These are phyloP conservation scores for Sminthurides aquaticus DNA, from an alignment of 2,888 invertebrate genomes.

Conservation along the genomic window DNA sequence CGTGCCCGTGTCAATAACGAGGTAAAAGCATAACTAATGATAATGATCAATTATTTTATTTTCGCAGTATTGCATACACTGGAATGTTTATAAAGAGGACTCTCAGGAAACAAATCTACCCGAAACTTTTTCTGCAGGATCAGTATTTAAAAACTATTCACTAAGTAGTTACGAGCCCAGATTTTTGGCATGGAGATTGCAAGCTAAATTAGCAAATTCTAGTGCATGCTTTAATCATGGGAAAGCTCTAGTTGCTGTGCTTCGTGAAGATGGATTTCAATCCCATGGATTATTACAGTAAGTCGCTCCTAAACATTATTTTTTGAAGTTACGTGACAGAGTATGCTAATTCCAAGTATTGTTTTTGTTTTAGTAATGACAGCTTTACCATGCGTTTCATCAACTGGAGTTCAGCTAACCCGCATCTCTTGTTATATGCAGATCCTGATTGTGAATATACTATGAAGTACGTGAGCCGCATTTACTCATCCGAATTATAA, in stretches of 20 bases:
- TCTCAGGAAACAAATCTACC: background rate
- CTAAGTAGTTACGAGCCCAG: constrained; percentile 3
- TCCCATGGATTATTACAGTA: constrained; percentile 24
- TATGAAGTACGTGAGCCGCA: constrained; percentile 55
- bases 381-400: constrained; percentile 28
- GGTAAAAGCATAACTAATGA: too few relatives aligned
- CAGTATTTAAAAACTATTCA: constrained; percentile 34
- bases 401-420: constrained; percentile 43
- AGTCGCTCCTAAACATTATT: background rate
- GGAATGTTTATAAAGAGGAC: constrained; percentile 7
- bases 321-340: background rate
- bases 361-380: constrained; percentile 30
- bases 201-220: constrained; percentile 14
- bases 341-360: background rate
- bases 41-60: constrained; percentile 1
- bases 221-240: constrained; percentile 20
- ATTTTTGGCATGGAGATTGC: constrained; percentile 33
- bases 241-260: constrained; percentile 30
- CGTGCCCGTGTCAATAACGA: too few relatives aligned
- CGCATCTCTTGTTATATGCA: constrained; percentile 56
- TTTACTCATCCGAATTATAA: too few relatives aligned
- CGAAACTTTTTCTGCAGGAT: background rate
- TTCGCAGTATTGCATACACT: constrained; percentile 10
- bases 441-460: constrained; percentile 66
- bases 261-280: constrained; percentile 30